These are phyloP conservation scores for Vicugna pacos DNA, from an alignment of 2,113 vertebrate genomes.

Conservation along the genomic window DNA sequence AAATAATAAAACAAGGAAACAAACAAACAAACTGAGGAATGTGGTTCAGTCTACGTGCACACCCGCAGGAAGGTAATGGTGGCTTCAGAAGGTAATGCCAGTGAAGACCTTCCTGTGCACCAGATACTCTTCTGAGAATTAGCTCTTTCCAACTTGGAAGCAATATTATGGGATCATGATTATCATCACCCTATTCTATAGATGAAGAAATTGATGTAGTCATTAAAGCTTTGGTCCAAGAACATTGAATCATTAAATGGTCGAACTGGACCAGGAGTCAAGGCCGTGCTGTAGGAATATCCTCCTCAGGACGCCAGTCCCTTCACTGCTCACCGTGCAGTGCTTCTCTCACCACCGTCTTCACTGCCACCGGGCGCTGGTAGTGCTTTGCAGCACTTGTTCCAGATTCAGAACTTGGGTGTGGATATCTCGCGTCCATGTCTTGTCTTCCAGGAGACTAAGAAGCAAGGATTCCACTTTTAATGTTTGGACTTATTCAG, in stretches of 20 bases:
- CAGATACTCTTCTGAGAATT: too few relatives aligned
- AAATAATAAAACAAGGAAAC: not conserved
- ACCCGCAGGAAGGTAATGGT: not conserved
- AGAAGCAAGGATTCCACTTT: not conserved
- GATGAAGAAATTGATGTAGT: not conserved
- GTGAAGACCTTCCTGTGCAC: too few relatives aligned
- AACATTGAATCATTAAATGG: not conserved
- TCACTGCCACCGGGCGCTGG: not conserved
- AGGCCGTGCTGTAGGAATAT: not conserved
- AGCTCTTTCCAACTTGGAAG: not conserved
- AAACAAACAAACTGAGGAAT: not conserved
- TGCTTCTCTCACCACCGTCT: not conserved
- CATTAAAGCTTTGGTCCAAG: not conserved
- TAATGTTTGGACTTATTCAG: not conserved
- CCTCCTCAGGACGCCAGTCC: not conserved
- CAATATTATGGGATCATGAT: not conserved
- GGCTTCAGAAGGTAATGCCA: not conserved
- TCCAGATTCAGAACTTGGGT: not conserved
- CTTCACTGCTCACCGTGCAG: accelerated
- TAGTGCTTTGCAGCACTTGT: not conserved
- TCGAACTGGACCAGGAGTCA: accelerated
- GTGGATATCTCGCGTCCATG: not conserved
- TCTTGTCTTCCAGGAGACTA: not conserved
- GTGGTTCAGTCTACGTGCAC: not conserved
- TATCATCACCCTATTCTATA: not conserved